A percentile compares a stretch with the other conserved stretches of the same genome.
Evolutionary conservation across 2,113 vertebrate species (phyloP).

Genomic region (Daboia siamensis): DNA sequence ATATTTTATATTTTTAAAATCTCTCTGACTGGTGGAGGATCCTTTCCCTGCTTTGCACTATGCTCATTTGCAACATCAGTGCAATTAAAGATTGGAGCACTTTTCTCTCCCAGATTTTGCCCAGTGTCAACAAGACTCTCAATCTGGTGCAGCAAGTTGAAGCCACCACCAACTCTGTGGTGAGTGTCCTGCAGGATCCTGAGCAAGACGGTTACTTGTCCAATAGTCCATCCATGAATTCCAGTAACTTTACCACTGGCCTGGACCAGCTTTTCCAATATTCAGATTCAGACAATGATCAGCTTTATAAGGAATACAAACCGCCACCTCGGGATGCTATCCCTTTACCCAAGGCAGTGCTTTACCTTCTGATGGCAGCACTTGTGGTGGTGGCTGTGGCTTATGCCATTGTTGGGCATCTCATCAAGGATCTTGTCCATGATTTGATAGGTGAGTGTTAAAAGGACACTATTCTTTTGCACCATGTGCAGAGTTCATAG

Average conservation of each 20-base stretch:
- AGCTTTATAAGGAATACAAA: conserved; percentile 80
- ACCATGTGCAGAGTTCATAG: neutral
- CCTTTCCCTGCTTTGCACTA: conserved; percentile 53
- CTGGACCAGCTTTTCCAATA: conserved; percentile 81
- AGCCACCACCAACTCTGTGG: conserved; percentile 76
- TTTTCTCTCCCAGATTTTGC: conserved; percentile 83
- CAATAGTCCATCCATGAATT: conserved; percentile 75
- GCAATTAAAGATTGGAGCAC: conserved; percentile 85
- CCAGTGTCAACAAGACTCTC: conserved; percentile 81
- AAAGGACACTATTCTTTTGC: neutral
- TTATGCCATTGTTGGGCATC: conserved; percentile 84
- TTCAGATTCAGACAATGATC: conserved; percentile 79
- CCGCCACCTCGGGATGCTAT: conserved; percentile 75
- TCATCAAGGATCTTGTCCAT: conserved; percentile 86
- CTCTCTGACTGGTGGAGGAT: conserved; percentile 39
- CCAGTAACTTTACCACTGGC: conserved; percentile 78
- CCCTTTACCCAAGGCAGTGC: conserved; percentile 83
- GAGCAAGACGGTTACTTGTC: conserved; percentile 73
- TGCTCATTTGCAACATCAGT: conserved; percentile 85
- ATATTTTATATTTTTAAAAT: conserved; percentile 33
- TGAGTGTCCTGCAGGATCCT: conserved; percentile 77
- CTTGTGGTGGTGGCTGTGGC: conserved; percentile 87
- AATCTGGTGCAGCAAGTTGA: conserved; percentile 77
- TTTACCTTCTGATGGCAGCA: conserved; percentile 88
- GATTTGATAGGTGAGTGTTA: conserved; percentile 81